Evolutionary conservation across 2,113 vertebrate species (phyloP), one percentile per base, ranked within the genome.

Genomic region (Neomonachus schauinslandi): DNA sequence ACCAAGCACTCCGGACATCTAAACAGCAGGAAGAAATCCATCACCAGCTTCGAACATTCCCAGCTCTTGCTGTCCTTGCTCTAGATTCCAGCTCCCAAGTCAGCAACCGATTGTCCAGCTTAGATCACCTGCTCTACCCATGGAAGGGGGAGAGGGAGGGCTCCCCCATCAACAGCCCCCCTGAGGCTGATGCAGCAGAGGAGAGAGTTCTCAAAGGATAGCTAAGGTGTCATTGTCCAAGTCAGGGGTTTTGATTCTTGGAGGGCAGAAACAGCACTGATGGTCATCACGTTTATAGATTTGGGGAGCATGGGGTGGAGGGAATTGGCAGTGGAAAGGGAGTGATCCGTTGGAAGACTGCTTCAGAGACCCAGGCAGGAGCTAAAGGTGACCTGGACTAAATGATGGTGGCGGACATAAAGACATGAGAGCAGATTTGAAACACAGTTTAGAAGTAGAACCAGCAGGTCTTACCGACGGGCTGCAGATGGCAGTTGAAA

Each of bases 401-500:
- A 9, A 6, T 24, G 36, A 8, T 2, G 13, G 39, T 12, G 8
- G 31, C 1, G 2, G 21, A 42, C 6, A 10, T 9, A 26, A 39
- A 26, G 46, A 46, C 33, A 2, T 0, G 9, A 14, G 49, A 46
- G 39, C 13, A 19, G 21, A 8, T 2, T 1, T 1, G 39, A 87
- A 14, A 8, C 22, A 5, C 21, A 5, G 15, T 10, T 8, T 21
- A 14, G 33, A 33, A 31, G 21, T 0, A 31, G 69, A 69, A 6
- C 15, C 12, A 42, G 57, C 5, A 18, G 39, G 36, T 13, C 46
- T n/a, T 36, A 33, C 59, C 49, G 71, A 49, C 0, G n/a, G 18
- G 10, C 3, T 7, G 0, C 33, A 0, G 0, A 0, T 18, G 19
- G 2, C 7, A 10, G 1, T 0, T 33, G 9, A 36, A 1, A 63